phyloP scores from a whole-genome alignment of 2,113 vertebrate genomes.

The Cyanoramphus novaezelandiae region DNA sequence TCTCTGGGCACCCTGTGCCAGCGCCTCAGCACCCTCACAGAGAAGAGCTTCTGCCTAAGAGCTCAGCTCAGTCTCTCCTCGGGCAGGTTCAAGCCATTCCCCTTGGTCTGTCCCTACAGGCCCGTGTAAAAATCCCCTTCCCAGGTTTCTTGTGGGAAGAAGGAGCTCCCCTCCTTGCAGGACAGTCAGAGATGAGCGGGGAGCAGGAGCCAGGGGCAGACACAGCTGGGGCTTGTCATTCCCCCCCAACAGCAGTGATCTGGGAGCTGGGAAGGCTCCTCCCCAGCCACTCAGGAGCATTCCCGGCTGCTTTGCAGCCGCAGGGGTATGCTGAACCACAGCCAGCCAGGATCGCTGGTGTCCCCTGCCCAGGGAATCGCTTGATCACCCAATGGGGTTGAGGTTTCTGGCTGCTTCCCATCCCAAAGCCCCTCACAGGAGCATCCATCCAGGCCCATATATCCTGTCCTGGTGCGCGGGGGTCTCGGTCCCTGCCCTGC shows the following conservation, averaged over 20 bases:
- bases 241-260: rapidly evolving
- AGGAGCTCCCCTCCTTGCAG: background rate
- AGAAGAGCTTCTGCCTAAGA: too few relatives aligned
- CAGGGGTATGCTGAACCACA: background rate
- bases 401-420: background rate
- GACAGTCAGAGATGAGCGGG: rapidly evolving
- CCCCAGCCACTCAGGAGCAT: background rate
- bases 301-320: background rate
- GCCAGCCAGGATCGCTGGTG: background rate
- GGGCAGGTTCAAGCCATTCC: background rate
- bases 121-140: background rate
- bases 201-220: background rate
- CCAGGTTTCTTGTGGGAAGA: background rate
- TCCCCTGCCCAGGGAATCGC: background rate
- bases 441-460: background rate
- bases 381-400: rapidly evolving
- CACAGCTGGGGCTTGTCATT: rapidly evolving
- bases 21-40: too few relatives aligned
- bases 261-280: background rate
- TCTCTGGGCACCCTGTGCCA: too few relatives aligned
- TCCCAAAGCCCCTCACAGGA: background rate
- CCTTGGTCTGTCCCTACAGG: background rate
- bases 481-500: background rate
- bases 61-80: background rate
- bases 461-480: background rate